Evolutionary conservation across 2,888 invertebrate genomes (phyloP), one percentile per base, ranked within the genome.

Genomic region (Eledone cirrhosa): DNA sequence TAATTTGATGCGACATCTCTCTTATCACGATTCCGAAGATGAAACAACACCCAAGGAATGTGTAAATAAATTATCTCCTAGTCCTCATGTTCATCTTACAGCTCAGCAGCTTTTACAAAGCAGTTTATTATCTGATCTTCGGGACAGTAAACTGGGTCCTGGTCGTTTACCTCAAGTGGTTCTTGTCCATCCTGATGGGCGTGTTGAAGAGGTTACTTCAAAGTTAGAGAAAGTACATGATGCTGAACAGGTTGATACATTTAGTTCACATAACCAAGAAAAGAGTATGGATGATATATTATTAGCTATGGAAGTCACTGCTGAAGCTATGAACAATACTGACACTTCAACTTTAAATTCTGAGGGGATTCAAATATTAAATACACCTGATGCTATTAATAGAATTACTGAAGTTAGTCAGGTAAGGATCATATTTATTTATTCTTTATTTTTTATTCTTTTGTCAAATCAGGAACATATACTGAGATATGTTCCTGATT

Each of bases 1-100:
- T 59, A 83, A 83, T 74, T 77, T 83, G 29, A 96, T 97, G 87
- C 93, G 97, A 0, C 97, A 98, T 89, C 94, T 97, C 93, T 96
- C 96, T 5, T 93, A 95, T 0, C 97, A 98, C 77, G 85, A 86
- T 41, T 77, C 78, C 31, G 83, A 82, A 22, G 47, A 78, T 48
- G 72, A 72, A 5, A n/a, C 63, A 63, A 48, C 78, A 8, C 78
- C 48, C 5, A 78, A 78, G 59, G 77, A 74, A 5, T 27, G 41
- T 27, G 24, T 75, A n/a, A 2, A 48, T 27, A 48, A 76, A 48
- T 14, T 48, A 14, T 29, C 29, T 1, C 14, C 27, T 29, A 29
- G 29, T 8, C 27, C 27, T n/a, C 76, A 48, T 48, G 63, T 63
- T 63, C 63, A 63, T 14, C 77, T 85, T 47, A 85, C 85, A 31